These are phyloP conservation scores for Amphipyra tragopoginis DNA, from an alignment of 2,888 invertebrate genomes.

Conservation along the genomic window DNA sequence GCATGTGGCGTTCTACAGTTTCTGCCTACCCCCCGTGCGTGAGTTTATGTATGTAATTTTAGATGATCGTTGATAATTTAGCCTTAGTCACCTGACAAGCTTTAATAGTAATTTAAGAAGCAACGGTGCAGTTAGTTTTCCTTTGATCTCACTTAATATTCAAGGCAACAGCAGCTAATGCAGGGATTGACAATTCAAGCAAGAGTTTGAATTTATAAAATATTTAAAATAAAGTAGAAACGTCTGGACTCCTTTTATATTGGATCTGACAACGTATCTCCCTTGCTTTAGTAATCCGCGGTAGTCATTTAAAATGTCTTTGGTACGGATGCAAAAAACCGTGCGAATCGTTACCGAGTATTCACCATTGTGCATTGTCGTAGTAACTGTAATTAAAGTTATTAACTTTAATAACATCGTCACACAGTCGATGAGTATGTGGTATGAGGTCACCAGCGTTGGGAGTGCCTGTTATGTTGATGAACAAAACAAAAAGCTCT, in stretches of 20 bases:
- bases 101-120: no score
- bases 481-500: slow-evolving; percentile 16
- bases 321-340: slow-evolving; percentile 31
- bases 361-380: slow-evolving; percentile 46
- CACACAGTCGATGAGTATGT: slow-evolving; percentile 29
- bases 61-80: no score
- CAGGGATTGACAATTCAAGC: no score
- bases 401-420: slow-evolving; percentile 50
- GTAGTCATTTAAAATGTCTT: slow-evolving; percentile 22
- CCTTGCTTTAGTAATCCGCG: slow-evolving; percentile 13
- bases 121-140: no score
- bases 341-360: slow-evolving; percentile 43
- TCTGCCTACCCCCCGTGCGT: no score
- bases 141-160: no score
- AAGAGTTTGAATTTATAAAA: no score
- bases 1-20: no score
- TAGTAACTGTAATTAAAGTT: slow-evolving; percentile 45
- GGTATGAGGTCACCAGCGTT: slow-evolving; percentile 45
- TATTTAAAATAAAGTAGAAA: neutral
- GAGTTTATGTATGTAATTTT: no score
- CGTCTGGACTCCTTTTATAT: neutral
- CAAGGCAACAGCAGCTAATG: no score
- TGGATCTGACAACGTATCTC: neutral
- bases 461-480: slow-evolving; percentile 22
- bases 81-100: no score